Percentiles rank a stretch among this genome's conserved stretches.
phyloP scores from a whole-genome alignment of 2,888 invertebrate genomes.

The Heliconius sara region DNA sequence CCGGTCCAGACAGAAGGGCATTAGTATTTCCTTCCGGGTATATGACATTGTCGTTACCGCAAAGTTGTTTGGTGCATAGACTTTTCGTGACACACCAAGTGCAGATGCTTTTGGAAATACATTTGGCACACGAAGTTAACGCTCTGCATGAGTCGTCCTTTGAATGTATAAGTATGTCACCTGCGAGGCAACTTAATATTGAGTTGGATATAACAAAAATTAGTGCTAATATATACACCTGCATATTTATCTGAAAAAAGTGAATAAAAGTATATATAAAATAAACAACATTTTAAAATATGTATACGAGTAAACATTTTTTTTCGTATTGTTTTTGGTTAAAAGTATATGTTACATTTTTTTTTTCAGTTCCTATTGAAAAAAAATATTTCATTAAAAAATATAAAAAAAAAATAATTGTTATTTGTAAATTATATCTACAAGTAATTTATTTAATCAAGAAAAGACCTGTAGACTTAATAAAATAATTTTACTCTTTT shows the following conservation, averaged over 20 bases:
- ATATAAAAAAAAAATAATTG: no score
- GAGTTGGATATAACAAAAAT: conserved; percentile 30
- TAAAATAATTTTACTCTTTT: no score
- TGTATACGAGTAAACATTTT: no score
- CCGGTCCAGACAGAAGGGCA: conserved; percentile 65
- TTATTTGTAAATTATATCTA: no score
- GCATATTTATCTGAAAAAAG: conserved; percentile 31
- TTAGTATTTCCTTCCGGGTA: conserved; percentile 60
- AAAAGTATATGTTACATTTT: no score
- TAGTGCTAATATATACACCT: conserved; percentile 7
- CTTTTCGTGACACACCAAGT: conserved; percentile 74
- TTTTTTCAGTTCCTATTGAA: no score
- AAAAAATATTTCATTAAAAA: no score
- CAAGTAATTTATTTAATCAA: no score
- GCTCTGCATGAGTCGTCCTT: conserved; percentile 49
- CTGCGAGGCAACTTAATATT: conserved; percentile 42
- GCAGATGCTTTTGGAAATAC: conserved; percentile 62
- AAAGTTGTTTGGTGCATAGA: conserved; percentile 67
- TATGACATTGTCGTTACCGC: conserved; percentile 73
- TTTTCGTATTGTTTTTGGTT: no score
- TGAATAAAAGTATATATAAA: no score
- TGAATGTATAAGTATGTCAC: conserved; percentile 43
- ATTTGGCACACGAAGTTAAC: conserved; percentile 63
- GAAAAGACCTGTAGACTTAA: no score
- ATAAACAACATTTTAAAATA: no score